A percentile compares a stretch with the other conserved stretches of the same genome.
Evolutionary conservation across 2,113 vertebrate species (phyloP).

Genomic region (Pterophyllum scalare): DNA sequence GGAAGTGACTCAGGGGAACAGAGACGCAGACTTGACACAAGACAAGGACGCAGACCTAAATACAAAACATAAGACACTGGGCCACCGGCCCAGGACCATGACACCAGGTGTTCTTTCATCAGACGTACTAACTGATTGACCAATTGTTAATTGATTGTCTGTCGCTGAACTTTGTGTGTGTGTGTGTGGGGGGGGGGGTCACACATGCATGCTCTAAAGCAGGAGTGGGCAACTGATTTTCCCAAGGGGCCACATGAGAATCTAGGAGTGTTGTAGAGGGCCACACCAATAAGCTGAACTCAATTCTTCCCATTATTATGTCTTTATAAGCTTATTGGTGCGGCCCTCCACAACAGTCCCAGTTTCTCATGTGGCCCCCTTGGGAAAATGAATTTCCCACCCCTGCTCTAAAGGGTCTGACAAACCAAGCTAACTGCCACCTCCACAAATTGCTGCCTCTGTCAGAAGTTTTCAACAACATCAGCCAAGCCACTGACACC

Average conservation of each 20-base stretch:
- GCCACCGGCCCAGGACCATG: too few species aligned
- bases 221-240: background rate
- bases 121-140: background rate
- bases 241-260: background rate
- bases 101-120: background rate
- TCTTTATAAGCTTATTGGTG: background rate
- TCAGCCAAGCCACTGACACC: too few species aligned
- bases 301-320: too few species aligned
- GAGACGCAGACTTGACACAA: too few species aligned
- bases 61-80: too few species aligned
- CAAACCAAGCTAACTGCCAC: background rate
- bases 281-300: too few species aligned
- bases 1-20: too few species aligned
- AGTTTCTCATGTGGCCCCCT: background rate
- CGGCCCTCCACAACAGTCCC: background rate
- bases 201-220: background rate
- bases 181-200: too few species aligned
- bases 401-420: too few species aligned
- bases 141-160: background rate
- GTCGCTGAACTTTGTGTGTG: background rate
- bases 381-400: background rate
- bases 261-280: background rate
- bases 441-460: too few species aligned
- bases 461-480: too few species aligned
- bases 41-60: too few species aligned